A percentile compares a stretch with the other conserved stretches of the same genome.
phyloP scores from a whole-genome alignment of 2,888 invertebrate species.

The Cantharis nigra region DNA sequence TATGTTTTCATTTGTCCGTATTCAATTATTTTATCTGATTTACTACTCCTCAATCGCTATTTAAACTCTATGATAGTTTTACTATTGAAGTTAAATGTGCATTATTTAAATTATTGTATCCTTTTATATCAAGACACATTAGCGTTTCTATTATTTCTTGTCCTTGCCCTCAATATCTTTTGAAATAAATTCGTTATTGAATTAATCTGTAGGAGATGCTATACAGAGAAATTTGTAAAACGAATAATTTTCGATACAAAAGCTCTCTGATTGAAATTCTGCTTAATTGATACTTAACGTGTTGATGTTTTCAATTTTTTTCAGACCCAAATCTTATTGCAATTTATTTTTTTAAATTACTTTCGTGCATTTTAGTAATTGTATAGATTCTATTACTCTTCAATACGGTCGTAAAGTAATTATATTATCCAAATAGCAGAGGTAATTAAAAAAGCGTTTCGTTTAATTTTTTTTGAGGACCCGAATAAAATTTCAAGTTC shows the following conservation, averaged over 20 bases:
- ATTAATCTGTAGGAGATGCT: not conserved
- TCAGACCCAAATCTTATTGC: not conserved
- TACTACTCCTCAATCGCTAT: not conserved
- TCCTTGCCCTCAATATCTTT: slow-evolving; percentile 13
- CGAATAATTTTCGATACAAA: not conserved
- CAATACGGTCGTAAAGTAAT: not conserved
- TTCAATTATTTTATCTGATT: not conserved
- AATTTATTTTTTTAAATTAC: not conserved
- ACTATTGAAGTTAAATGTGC: not conserved
- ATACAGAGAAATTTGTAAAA: not conserved
- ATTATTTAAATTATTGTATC: slow-evolving; percentile 6
- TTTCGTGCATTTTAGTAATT: not conserved
- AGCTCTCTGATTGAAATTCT: not conserved
- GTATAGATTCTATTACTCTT: not conserved
- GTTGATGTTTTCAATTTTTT: not conserved
- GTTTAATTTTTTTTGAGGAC: not conserved
- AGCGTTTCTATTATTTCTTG: not conserved
- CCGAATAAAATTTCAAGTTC: not conserved
- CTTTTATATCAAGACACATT: not conserved
- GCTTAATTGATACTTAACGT: not conserved
- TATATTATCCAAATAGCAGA: not conserved
- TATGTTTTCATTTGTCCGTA: not conserved
- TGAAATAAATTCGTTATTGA: not conserved
- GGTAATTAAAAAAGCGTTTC: not conserved
- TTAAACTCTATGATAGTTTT: not conserved